phyloP scores from a whole-genome alignment of 2,113 vertebrate species.

The Spilogale gracilis region DNA sequence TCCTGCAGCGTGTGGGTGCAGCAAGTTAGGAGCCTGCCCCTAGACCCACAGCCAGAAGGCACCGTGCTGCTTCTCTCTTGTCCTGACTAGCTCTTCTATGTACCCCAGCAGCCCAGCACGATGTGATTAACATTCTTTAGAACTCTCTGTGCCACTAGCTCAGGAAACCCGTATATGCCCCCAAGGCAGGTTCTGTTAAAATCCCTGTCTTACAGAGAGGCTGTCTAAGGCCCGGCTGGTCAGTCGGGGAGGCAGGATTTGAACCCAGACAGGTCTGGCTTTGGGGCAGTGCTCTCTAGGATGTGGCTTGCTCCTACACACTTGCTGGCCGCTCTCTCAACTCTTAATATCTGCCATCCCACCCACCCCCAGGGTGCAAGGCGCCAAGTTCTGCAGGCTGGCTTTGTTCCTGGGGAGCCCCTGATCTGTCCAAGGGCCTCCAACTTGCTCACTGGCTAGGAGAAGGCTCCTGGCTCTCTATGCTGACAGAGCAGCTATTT shows the following conservation, averaged over 20 bases:
- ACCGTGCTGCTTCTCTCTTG: accelerated
- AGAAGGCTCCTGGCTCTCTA: neutral
- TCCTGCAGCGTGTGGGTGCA: no score
- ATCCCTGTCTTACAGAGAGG: neutral
- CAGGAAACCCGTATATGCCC: neutral
- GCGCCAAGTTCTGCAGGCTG: neutral
- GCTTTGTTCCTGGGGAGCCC: neutral
- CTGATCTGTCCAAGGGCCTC: neutral
- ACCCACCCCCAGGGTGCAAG: accelerated
- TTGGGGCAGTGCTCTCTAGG: no score
- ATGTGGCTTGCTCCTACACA: neutral
- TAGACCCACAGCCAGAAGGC: neutral
- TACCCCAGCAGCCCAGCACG: accelerated
- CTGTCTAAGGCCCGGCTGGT: neutral
- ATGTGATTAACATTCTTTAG: neutral
- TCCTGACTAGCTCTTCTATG: accelerated
- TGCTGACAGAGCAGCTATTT: slow-evolving; percentile 25
- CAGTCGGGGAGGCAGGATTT: neutral
- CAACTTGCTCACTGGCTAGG: neutral
- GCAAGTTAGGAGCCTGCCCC: neutral
- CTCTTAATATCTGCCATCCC: neutral
- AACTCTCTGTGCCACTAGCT: neutral
- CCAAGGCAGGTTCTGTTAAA: neutral
- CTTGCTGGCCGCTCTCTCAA: neutral
- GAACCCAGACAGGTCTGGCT: neutral